phyloP scores from a whole-genome alignment of 2,113 vertebrate species.

The Suricata suricatta region DNA sequence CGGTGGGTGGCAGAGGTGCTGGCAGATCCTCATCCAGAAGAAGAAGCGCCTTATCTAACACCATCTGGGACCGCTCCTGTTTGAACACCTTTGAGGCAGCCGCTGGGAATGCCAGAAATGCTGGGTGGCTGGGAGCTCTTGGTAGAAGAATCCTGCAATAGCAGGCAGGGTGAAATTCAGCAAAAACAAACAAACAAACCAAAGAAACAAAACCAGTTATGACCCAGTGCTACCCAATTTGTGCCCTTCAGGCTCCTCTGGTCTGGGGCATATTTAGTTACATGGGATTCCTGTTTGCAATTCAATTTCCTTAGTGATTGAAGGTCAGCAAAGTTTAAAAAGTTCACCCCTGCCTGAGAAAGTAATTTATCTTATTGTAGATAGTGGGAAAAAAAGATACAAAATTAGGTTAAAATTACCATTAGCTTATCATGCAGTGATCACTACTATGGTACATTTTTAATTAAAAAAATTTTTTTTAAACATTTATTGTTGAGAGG shows the following conservation, averaged over 20 bases:
- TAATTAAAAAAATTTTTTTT: neutral
- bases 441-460: constrained; percentile 11
- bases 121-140: neutral
- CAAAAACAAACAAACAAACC: neutral
- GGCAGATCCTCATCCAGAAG: neutral
- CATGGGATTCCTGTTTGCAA: neutral
- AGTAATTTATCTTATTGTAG: neutral
- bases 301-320: neutral
- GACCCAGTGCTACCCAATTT: neutral
- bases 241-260: neutral
- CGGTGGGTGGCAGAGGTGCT: neutral
- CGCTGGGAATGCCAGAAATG: neutral
- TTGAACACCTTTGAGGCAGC: neutral
- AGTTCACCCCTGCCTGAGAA: neutral
- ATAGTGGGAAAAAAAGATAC: neutral
- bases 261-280: neutral
- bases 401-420: constrained; percentile 31
- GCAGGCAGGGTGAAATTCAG: neutral
- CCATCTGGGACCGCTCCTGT: neutral
- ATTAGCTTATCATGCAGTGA: neutral
- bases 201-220: neutral
- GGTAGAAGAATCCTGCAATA: neutral
- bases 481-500: too few species aligned
- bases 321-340: constrained; percentile 31
- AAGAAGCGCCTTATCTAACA: neutral